phyloP scores from a whole-genome alignment of 1,140 invertebrate genomes.

The Diachasmimorpha longicaudata region DNA sequence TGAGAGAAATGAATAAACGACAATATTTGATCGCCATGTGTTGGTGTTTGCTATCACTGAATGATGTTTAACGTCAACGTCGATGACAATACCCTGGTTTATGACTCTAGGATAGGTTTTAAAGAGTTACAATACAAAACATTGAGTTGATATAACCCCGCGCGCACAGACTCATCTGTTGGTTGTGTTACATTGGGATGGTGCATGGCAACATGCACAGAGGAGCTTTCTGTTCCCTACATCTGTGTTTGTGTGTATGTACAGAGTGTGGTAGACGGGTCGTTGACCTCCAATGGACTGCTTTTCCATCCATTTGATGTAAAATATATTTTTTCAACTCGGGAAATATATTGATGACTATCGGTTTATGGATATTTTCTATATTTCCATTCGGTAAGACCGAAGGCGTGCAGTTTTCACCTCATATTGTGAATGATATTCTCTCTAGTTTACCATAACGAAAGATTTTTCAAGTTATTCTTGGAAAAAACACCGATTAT shows the following conservation, averaged over 20 bases:
- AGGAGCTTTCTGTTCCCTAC: slow-evolving; percentile 10
- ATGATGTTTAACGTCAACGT: background rate
- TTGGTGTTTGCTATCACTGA: background rate
- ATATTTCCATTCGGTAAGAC: background rate
- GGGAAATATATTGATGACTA: slow-evolving; percentile 49
- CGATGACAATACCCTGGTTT: slow-evolving; percentile 9
- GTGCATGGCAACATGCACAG: slow-evolving; percentile 15
- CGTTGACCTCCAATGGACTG: slow-evolving; percentile 49
- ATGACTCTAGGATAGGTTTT: slow-evolving; percentile 40
- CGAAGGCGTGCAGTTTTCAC: too few relatives aligned
- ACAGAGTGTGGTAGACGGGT: slow-evolving; percentile 50
- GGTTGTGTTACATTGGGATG: slow-evolving; percentile 28
- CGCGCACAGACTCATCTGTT: slow-evolving; percentile 43
- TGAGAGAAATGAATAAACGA: too few relatives aligned
- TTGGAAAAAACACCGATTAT: too few relatives aligned
- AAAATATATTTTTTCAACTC: slow-evolving; percentile 49
- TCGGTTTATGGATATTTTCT: slow-evolving; percentile 9
- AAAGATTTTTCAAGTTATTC: too few relatives aligned
- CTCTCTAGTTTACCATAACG: too few relatives aligned
- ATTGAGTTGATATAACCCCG: slow-evolving; percentile 11
- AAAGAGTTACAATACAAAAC: slow-evolving; percentile 15
- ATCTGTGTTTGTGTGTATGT: slow-evolving; percentile 22
- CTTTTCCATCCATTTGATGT: slow-evolving; percentile 39
- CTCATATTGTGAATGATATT: too few relatives aligned
- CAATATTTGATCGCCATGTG: too few relatives aligned